Percentiles rank a stretch among this genome's conserved stretches.
Conservation (phyloP, 2,797 vertebrate genomes). For the Sebastolobus altivelis region DNA sequence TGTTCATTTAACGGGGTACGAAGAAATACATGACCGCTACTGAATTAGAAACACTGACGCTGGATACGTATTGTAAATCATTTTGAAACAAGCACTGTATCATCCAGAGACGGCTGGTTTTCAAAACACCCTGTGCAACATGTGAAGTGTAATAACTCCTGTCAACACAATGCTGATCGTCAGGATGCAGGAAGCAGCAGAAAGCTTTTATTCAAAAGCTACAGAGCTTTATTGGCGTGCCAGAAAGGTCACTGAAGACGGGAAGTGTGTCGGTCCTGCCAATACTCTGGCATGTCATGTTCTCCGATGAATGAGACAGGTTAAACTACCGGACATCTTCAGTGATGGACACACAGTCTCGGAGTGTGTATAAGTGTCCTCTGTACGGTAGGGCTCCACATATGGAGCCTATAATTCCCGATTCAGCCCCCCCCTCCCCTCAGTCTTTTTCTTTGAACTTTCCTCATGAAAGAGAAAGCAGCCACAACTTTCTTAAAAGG, state of each 20-base stretch:
- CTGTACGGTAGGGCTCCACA: conserved; percentile 54
- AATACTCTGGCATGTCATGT: neutral
- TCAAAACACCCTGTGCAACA: neutral
- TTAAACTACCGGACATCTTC: neutral
- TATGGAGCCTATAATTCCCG: conserved; percentile 65
- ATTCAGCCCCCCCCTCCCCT: conserved; percentile 29
- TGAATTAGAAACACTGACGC: neutral
- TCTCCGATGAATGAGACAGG: conserved; percentile 29
- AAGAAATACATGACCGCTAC: neutral
- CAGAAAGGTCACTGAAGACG: neutral
- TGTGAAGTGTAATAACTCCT: neutral
- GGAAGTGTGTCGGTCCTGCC: conserved; percentile 1
- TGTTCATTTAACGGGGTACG: neutral
- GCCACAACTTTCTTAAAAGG: conserved; percentile 63
- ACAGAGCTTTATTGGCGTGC: neutral
- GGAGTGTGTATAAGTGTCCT: conserved; percentile 7
- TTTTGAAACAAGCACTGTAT: neutral
- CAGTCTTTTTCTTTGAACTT: conserved; percentile 66
- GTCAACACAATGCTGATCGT: conserved; percentile 4
- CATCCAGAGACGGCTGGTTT: neutral
- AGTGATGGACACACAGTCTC: neutral
- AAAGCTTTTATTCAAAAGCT: neutral
- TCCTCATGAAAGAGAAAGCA: conserved; percentile 75
- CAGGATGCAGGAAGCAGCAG: neutral
- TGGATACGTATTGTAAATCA: conserved; percentile 5